Percentiles rank a stretch among this genome's conserved stretches.
phyloP scores from a whole-genome alignment of 1,140 invertebrate species.

The Chrysopa pallens region DNA sequence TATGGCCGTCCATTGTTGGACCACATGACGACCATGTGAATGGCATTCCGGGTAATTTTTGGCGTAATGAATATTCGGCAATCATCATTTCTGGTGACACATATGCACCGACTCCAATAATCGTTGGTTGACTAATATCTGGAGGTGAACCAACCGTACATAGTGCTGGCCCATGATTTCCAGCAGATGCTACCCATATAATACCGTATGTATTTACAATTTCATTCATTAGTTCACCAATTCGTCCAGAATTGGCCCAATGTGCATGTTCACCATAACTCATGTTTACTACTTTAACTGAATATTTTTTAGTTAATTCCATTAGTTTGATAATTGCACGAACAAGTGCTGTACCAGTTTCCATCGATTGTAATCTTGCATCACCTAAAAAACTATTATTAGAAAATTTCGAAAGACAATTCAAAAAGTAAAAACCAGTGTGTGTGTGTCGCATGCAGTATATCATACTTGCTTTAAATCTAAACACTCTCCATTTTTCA shows the following conservation, averaged over 20 bases:
- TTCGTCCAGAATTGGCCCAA: conserved; percentile 72
- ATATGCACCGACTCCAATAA: conserved; percentile 90
- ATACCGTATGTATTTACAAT: conserved; percentile 86
- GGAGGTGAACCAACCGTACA: conserved; percentile 87
- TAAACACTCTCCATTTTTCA: no score
- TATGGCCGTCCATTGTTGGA: conserved; percentile 71
- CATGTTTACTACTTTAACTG: conserved; percentile 89
- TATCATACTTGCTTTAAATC: no score
- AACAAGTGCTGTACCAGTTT: conserved; percentile 83
- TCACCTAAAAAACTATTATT: conserved; percentile 35
- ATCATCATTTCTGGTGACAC: conserved; percentile 96
- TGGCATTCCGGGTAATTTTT: conserved; percentile 64
- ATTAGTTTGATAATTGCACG: conserved; percentile 79
- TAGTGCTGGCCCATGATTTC: conserved; percentile 87
- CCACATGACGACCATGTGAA: conserved; percentile 94
- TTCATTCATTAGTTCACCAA: conserved; percentile 73
- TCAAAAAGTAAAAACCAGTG: no score
- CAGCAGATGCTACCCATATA: conserved; percentile 80
- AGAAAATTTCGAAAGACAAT: no score
- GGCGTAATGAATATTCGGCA: conserved; percentile 80
- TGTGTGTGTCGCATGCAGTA: no score
- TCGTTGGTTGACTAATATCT: conserved; percentile 58
- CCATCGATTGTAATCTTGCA: conserved; percentile 78
- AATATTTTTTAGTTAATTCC: conserved; percentile 38
- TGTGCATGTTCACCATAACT: conserved; percentile 92